phyloP scores from a whole-genome alignment of 23 tunicate genomes.

The Trididemnum miniatum region DNA sequence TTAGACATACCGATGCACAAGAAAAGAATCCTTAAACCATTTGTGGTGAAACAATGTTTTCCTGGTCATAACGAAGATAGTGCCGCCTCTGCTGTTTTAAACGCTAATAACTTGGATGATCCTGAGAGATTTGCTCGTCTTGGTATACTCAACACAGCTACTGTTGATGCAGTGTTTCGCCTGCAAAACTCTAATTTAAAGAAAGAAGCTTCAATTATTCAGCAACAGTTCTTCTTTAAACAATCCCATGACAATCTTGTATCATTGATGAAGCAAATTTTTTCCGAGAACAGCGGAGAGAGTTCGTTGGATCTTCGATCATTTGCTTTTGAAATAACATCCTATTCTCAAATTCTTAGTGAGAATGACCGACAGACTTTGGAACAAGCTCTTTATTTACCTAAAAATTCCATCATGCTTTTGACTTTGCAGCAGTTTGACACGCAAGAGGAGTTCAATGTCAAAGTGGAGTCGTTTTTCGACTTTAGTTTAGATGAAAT shows the following conservation, averaged over 20 bases:
- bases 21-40: background rate
- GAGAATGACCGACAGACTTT: constrained; percentile 40
- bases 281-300: background rate
- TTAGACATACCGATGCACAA: background rate
- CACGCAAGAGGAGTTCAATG: constrained; percentile 48
- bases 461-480: constrained; percentile 50
- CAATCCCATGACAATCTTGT: constrained; percentile 66
- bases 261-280: background rate
- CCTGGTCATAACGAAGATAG: constrained; percentile 52
- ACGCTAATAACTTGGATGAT: background rate
- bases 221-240: constrained; percentile 32
- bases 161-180: constrained; percentile 65
- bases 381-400: constrained; percentile 25
- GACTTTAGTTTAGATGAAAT: background rate
- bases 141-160: constrained; percentile 59
- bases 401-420: constrained; percentile 33
- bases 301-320: background rate
- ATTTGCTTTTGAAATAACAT: constrained; percentile 40
- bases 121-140: constrained; percentile 3
- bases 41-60: constrained; percentile 34
- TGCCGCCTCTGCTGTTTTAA: constrained; percentile 50
- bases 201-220: constrained; percentile 33
- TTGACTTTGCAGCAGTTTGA: constrained; percentile 68
- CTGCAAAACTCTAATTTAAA: constrained; percentile 26
- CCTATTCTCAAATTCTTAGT: constrained; percentile 57